Percentiles rank a stretch among this genome's conserved stretches.
Conservation (phyloP, 2,888 invertebrate species). For the Tipula confusa region DNA sequence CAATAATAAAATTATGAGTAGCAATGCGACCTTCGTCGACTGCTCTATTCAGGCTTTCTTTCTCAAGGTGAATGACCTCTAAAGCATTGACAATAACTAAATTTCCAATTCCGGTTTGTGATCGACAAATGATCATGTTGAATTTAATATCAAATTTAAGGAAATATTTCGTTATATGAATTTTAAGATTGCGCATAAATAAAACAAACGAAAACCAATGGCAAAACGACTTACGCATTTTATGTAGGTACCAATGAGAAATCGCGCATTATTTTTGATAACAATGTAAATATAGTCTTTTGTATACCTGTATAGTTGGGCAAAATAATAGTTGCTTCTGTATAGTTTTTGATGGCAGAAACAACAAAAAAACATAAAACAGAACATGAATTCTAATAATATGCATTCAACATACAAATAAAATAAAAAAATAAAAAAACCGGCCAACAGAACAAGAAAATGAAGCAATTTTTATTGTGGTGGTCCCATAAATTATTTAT, state of each 20-base stretch:
- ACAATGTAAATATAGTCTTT: not conserved
- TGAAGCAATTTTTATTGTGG: slow-evolving; percentile 20
- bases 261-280: not conserved
- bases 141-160: no score
- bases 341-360: not conserved
- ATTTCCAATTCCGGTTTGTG: no score
- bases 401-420: not conserved
- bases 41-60: no score
- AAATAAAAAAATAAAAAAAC: not conserved
- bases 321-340: not conserved
- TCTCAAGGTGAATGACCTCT: no score
- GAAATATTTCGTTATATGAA: not conserved
- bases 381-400: not conserved
- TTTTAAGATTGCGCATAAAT: not conserved
- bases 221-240: not conserved
- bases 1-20: no score
- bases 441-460: not conserved
- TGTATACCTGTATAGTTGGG: no score
- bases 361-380: not conserved
- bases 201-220: not conserved
- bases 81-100: no score
- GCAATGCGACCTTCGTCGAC: no score
- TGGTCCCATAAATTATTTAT: slow-evolving; percentile 25
- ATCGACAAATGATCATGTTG: no score
- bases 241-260: not conserved